These are phyloP conservation scores for Deilephila porcellus DNA, from an alignment of 2,888 invertebrate species.

Conservation along the genomic window DNA sequence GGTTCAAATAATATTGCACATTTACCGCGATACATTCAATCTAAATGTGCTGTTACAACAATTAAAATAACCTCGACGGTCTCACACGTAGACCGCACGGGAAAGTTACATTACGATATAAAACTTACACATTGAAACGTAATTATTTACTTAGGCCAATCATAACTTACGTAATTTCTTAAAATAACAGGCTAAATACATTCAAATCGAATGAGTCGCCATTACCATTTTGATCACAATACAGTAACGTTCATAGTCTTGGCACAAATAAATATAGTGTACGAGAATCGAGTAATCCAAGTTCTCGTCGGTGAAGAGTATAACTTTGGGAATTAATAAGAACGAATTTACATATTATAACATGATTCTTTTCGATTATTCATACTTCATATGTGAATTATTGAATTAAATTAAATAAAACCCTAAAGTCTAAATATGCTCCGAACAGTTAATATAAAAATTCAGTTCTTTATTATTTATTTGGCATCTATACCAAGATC, in stretches of 20 bases:
- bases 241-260: slow-evolving; percentile 76
- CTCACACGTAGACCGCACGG: slow-evolving; percentile 23
- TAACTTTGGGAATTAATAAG: slow-evolving; percentile 32
- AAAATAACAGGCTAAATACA: slow-evolving; percentile 60
- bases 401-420: slow-evolving; percentile 74
- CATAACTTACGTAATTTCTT: slow-evolving; percentile 53
- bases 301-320: slow-evolving; percentile 56
- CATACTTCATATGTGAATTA: slow-evolving; percentile 44
- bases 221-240: slow-evolving; percentile 50
- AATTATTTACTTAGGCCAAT: slow-evolving; percentile 80
- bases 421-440: slow-evolving; percentile 81
- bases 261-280: slow-evolving; percentile 78
- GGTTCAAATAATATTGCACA: slow-evolving; percentile 41
- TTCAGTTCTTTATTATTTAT: slow-evolving; percentile 85
- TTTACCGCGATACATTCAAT: slow-evolving; percentile 24
- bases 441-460: slow-evolving; percentile 84
- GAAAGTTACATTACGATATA: slow-evolving; percentile 64
- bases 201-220: slow-evolving; percentile 13
- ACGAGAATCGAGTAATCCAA: slow-evolving; percentile 50
- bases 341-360: slow-evolving; percentile 36
- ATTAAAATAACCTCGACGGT: slow-evolving; percentile 10
- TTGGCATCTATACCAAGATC: slow-evolving; percentile 83
- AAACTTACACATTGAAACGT: slow-evolving; percentile 75
- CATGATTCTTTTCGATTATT: slow-evolving; percentile 21
- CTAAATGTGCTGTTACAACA: slow-evolving; percentile 19